These are phyloP conservation scores for Mesaphorura yosii DNA, from an alignment of 1,140 invertebrate species.

Conservation along the genomic window DNA sequence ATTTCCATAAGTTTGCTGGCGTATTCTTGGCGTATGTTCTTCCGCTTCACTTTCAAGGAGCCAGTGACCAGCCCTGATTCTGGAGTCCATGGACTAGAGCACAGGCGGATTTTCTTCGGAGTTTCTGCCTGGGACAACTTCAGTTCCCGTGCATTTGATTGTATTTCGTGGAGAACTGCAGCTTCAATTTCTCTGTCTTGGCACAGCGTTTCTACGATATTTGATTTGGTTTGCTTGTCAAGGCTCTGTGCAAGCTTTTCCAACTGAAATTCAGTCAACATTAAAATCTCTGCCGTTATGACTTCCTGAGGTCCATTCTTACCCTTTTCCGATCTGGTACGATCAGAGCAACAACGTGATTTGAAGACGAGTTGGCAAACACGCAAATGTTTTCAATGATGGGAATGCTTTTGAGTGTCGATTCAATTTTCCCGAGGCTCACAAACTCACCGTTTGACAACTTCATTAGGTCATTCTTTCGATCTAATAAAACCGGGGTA, in stretches of 20 bases:
- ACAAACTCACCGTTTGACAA: slow-evolving; percentile 94
- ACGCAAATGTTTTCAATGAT: slow-evolving; percentile 92
- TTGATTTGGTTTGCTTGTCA: slow-evolving; percentile 46
- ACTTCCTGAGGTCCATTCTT: slow-evolving; percentile 8
- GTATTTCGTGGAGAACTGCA: slow-evolving; percentile 59
- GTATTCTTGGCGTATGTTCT: slow-evolving; percentile 23
- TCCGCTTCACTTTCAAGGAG: slow-evolving; percentile 30
- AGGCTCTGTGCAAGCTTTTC: slow-evolving; percentile 55
- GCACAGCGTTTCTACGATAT: slow-evolving; percentile 62
- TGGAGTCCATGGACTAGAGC: slow-evolving; percentile 23
- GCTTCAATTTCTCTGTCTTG: slow-evolving; percentile 55
- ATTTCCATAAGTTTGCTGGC: slow-evolving; percentile 23
- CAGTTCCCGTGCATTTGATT: slow-evolving; percentile 54
- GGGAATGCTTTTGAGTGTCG: slow-evolving; percentile 80
- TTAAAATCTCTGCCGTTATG: too few species aligned
- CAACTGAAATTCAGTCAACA: too few species aligned
- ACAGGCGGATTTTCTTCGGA: slow-evolving; percentile 18
- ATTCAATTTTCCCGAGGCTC: slow-evolving; percentile 78
- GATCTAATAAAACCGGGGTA: slow-evolving; percentile 49
- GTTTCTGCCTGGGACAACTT: slow-evolving; percentile 26
- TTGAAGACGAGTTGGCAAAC: slow-evolving; percentile 72
- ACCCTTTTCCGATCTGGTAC: too few species aligned
- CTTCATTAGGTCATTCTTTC: slow-evolving; percentile 97
- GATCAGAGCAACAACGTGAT: slow-evolving; percentile 77
- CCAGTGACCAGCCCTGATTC: slow-evolving; percentile 26